Evolutionary conservation across 2,797 vertebrate genomes (phyloP), one percentile per base, ranked within the genome.

Genomic region (Mormyrus proboscirostris): DNA sequence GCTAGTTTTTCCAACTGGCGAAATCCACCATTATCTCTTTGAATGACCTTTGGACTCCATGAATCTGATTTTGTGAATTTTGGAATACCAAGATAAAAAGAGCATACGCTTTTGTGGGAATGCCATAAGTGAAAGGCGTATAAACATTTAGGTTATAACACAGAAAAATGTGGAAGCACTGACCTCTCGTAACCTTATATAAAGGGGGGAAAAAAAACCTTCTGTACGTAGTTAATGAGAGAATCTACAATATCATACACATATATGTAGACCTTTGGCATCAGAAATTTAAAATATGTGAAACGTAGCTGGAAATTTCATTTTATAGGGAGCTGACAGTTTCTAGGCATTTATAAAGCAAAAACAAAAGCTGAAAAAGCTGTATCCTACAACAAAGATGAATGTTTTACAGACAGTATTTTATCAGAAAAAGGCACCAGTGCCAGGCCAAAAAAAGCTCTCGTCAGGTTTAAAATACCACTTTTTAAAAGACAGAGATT

Each of bases 401-500:
- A 84, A 84, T 84, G 82, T 84, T 84, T 51, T 84, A 84, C 22
- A 84, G 82, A 49, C 82, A n/a, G 44, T 14, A 50, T 84, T 84
- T 84, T 84, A 84, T 84, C 44, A 25, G 82, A 2, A 6, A 19
- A 51, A 47, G n/a, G 10, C 22, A 25, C 38, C 38, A 44, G 0
- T 25, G 79, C 41, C 79, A n/a, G 44, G 79, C 44, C 14, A 14
- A 44, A 22, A 29, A 51, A 84, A 50, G 44, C 47, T 51, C 82
- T 51, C 4, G 22, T 84, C 22, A 5, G 82, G 73, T n/a, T 51
- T 84, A 51, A 84, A 51, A 51, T 51, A 4, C n/a, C 82, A 51
- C 82, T 84, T 84, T 84, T 51, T 29, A 84, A 84, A 25, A 84
- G 82, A 51, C 82, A 84, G 41, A 79, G 82, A 84, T 84, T 84